phyloP scores from a whole-genome alignment of 2,113 vertebrate species.

The Mirounga angustirostris region DNA sequence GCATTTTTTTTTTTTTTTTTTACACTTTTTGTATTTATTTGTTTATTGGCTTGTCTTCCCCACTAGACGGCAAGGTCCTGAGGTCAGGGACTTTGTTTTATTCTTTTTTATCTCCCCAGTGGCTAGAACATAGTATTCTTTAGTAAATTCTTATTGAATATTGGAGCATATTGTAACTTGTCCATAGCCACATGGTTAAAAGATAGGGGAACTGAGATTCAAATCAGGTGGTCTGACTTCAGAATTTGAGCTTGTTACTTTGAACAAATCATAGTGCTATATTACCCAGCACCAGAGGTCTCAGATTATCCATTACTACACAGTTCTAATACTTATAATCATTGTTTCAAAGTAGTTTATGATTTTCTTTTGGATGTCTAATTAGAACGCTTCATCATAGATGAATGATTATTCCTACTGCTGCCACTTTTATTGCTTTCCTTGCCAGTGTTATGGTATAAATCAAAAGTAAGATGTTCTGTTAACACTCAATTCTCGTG shows the following conservation, averaged over 20 bases:
- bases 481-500: background rate
- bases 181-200: background rate
- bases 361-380: background rate
- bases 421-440: constrained; percentile 14
- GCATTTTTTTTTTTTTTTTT: background rate
- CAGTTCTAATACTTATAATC: background rate
- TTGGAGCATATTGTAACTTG: background rate
- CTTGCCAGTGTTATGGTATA: background rate
- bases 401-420: background rate
- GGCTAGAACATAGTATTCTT: background rate
- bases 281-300: background rate
- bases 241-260: background rate
- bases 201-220: background rate
- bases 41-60: background rate
- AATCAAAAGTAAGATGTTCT: background rate
- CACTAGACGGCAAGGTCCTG: background rate
- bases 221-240: background rate
- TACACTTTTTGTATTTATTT: background rate
- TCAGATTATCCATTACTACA: background rate
- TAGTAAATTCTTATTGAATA: background rate
- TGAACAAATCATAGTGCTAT: background rate
- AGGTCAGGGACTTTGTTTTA: background rate
- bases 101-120: background rate
- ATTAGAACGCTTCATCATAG: background rate
- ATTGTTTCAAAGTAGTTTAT: constrained; percentile 5